Evolutionary conservation across 2,888 invertebrate genomes (phyloP).

Genomic region (Phytoseiulus persimilis): DNA sequence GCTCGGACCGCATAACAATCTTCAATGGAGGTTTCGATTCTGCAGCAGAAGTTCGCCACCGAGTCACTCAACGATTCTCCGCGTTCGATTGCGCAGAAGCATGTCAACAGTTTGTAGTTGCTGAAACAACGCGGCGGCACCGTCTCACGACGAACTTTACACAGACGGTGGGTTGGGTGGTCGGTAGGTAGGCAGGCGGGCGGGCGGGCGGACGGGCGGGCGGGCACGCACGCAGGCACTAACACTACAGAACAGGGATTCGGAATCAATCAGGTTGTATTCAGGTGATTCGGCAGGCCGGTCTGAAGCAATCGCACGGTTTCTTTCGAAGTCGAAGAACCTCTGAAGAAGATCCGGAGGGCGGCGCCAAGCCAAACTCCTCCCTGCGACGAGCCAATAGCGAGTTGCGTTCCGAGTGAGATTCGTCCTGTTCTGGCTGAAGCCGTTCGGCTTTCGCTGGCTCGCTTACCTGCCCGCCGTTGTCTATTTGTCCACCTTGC

Average conservation of each 20-base stretch:
- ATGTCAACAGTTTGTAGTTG: neutral
- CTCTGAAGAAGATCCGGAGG: neutral
- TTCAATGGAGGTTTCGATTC: neutral
- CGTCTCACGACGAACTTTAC: neutral
- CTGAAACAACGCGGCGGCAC: neutral
- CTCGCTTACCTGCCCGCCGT: neutral
- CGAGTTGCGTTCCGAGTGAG: neutral
- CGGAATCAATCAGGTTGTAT: neutral
- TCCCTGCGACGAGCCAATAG: neutral
- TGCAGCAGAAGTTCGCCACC: neutral
- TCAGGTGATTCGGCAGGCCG: slow-evolving; percentile 5
- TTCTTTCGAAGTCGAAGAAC: slow-evolving; percentile 5
- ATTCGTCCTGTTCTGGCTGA: neutral
- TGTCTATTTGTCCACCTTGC: neutral
- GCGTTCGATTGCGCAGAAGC: neutral
- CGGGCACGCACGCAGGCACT: no score
- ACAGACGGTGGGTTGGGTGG: neutral
- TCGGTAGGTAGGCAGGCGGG: no score
- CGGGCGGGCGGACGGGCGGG: no score
- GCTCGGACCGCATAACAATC: neutral
- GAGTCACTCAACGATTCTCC: neutral
- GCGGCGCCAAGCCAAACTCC: neutral
- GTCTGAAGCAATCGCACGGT: slow-evolving; percentile 5
- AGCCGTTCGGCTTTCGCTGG: neutral
- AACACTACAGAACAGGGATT: neutral